Base-by-base conservation (phyloP, 2,888 invertebrate genomes). In the Acrocera orbiculus region DNA sequence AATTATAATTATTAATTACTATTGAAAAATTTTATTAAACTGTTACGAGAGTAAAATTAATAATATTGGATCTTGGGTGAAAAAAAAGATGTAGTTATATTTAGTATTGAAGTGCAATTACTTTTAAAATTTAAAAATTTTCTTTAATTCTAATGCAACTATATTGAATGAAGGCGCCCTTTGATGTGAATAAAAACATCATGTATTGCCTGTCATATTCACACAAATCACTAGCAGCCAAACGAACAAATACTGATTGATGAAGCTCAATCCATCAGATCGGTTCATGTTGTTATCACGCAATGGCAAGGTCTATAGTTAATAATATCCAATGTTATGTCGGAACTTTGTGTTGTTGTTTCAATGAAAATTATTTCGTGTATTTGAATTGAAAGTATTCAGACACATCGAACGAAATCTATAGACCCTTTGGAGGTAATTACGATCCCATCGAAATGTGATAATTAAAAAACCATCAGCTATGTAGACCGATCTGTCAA, bases 391-490 rank as follows among this genome's bases (percentile, higher is more conserved):
- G 30, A 26, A 25, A 24, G 19, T 15, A 32, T 32, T 27, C 11
- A 22, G n/a, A 35, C 30, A 35, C 27, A 35, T 35, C 35, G 35
- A 35, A 35, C 35, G 20, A 27, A 31, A 35, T 35, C 35, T 35
- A 35, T 35, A 16, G 31, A 27, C 14, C 27, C 16, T 27, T 22
- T 16, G 16, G 9, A 4, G 16, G 22, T 35, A 27, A 35, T 35
- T 35, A 30, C 16, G 9, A 27, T 11, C 20, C 31, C 35, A 35
- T 35, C 35, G 35, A 35, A 35, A 35, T 30, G 31, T 35, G 35
- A 35, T 35, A 35, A 35, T 35, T 35, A 35, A 35, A 35, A 35
- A 35, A 31, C 35, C 35, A 35, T 35, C 35, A 35, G 35, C 16
- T 26, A 22, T 7, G 22, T 31, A 35, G 35, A 31, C 35, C 35